Percentiles rank a stretch among this genome's conserved stretches.
Conservation (phyloP, 2,113 vertebrate genomes). For the Columba janthina region DNA sequence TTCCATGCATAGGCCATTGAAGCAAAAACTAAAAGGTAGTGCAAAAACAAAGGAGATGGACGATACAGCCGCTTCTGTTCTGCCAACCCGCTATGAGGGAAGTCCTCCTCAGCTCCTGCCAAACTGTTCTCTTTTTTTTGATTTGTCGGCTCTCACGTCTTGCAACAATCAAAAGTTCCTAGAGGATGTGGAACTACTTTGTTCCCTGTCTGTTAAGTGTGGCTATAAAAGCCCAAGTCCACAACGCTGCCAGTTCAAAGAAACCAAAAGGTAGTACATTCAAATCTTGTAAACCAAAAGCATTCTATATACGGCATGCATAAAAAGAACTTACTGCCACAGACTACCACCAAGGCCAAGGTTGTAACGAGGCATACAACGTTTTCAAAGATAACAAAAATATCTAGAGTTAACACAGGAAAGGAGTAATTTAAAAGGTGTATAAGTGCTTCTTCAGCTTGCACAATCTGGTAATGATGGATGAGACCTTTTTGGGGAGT, state of each 20-base stretch:
- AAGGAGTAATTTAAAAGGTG: neutral
- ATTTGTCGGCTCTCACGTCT: neutral
- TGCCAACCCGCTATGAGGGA: neutral
- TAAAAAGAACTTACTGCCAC: neutral
- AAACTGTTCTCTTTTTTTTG: neutral
- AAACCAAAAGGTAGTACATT: neutral
- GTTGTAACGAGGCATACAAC: neutral
- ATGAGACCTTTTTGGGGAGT: neutral
- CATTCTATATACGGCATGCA: neutral
- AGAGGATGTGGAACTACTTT: slow-evolving; percentile 10
- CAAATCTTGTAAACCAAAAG: neutral
- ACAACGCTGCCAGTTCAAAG: neutral
- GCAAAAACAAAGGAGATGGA: neutral
- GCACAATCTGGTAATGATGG: neutral
- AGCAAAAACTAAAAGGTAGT: neutral
- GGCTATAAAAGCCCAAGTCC: neutral
- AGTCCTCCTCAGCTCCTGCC: neutral
- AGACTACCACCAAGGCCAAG: neutral
- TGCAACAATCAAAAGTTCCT: neutral
- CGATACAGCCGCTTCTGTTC: neutral
- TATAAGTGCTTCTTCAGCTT: neutral
- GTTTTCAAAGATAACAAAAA: neutral
- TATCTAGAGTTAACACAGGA: neutral
- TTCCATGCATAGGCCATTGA: neutral
- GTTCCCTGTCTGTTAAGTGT: neutral